Evolutionary conservation across 1,140 invertebrate genomes (phyloP).

Genomic region (Asbolus verrucosus): DNA sequence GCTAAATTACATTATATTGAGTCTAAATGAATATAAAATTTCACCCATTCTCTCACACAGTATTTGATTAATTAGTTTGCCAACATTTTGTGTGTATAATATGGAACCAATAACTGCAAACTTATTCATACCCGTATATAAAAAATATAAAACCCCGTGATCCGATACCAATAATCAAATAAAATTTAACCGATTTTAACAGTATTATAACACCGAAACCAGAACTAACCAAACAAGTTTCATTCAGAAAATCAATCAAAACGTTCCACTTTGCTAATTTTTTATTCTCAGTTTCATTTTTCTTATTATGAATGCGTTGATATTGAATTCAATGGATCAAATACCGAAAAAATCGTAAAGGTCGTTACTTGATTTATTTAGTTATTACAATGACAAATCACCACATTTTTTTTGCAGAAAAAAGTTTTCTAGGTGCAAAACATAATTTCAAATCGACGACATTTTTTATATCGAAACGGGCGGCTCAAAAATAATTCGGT

Average conservation of each 20-base stretch:
- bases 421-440: constrained; percentile 27
- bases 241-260: constrained; percentile 23
- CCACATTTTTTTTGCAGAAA: constrained; percentile 17
- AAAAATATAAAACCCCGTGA: no score
- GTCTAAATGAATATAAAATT: constrained; percentile 18
- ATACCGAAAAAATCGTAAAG: constrained; percentile 14
- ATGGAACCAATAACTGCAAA: no score
- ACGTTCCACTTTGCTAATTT: constrained; percentile 12
- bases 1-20: constrained; percentile 32
- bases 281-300: constrained; percentile 20
- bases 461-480: no score
- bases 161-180: no score
- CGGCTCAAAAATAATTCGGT: no score
- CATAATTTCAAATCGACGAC: no score
- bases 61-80: no score
- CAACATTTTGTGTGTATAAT: background rate
- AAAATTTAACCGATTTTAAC: no score
- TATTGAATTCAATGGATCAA: constrained; percentile 32
- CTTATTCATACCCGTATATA: no score
- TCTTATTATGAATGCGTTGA: constrained; percentile 31
- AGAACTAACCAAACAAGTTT: background rate
- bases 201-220: background rate
- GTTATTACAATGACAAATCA: constrained; percentile 44
- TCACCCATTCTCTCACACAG: background rate
- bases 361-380: constrained; percentile 40